Percentiles rank a stretch among this genome's conserved stretches.
These are phyloP conservation scores for Patella pellucida DNA, from an alignment of 2,888 invertebrate species.

Conservation along the genomic window DNA sequence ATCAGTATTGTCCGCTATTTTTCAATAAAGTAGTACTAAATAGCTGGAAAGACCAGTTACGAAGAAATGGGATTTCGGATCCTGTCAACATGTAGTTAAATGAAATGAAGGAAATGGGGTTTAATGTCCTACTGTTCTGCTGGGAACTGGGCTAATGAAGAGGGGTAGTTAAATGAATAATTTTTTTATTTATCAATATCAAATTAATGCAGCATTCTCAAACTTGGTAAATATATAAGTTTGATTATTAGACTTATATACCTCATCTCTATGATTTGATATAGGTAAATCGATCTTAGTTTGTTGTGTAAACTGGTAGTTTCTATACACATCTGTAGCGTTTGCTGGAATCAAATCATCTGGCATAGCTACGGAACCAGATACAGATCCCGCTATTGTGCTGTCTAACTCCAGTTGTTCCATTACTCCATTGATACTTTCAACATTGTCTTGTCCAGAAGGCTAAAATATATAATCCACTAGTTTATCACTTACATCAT, in stretches of 20 bases:
- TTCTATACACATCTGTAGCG: constrained; percentile 58
- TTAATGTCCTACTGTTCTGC: no score
- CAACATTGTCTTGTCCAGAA: not conserved
- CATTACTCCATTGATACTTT: constrained; percentile 22
- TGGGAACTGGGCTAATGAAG: no score
- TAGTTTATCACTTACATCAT: not conserved
- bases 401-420: constrained; percentile 58
- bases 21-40: no score
- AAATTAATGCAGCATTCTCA: no score
- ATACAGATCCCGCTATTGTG: constrained; percentile 36
- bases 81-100: no score
- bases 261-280: constrained; percentile 54
- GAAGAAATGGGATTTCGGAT: no score
- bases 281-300: constrained; percentile 61
- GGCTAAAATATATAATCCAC: no score
- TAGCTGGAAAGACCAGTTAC: no score
- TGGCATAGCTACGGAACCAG: constrained; percentile 44
- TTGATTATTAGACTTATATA: constrained; percentile 24
- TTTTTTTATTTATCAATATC: no score
- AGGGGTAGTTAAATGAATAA: no score
- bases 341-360: constrained; percentile 59
- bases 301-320: constrained; percentile 56
- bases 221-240: not conserved
- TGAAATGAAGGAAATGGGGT: no score
- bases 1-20: no score